phyloP scores from a whole-genome alignment of 2,888 invertebrate genomes.

The Cephus sareptanus region DNA sequence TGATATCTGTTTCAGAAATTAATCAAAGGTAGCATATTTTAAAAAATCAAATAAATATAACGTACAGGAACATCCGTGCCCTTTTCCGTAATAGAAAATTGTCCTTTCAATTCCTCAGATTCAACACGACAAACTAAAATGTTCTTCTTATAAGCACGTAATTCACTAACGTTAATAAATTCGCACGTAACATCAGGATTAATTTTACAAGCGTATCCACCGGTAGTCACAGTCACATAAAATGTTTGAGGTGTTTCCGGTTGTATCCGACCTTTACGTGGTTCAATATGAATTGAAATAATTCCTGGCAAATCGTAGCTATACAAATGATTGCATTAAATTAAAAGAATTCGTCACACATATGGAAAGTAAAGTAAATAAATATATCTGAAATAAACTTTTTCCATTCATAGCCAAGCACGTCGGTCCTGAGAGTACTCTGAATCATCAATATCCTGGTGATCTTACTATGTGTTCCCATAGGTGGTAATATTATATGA shows the following conservation, averaged over 20 bases:
- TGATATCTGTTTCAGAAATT: constrained; percentile 41
- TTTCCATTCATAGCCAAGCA: constrained; percentile 63
- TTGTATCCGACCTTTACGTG: constrained; percentile 58
- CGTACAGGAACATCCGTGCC: constrained; percentile 56
- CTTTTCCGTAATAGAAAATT: constrained; percentile 64
- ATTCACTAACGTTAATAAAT: constrained; percentile 60
- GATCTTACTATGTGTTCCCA: constrained; percentile 52
- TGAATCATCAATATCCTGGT: constrained; percentile 62
- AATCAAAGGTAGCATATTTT: background rate
- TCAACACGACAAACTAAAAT: constrained; percentile 40
- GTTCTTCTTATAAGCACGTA: constrained; percentile 56
- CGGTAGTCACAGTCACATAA: constrained; percentile 53
- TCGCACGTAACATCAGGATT: constrained; percentile 56
- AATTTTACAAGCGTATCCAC: constrained; percentile 53
- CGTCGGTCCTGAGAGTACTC: constrained; percentile 54
- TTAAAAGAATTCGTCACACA: background rate
- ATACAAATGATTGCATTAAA: constrained; percentile 27
- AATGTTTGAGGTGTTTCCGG: constrained; percentile 59
- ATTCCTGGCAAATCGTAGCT: constrained; percentile 51
- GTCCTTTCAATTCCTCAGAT: constrained; percentile 48
- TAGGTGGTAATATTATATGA: constrained; percentile 50
- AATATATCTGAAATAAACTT: constrained; percentile 39
- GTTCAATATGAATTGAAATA: constrained; percentile 43
- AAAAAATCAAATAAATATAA: constrained; percentile 8
- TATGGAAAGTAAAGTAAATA: background rate